These are phyloP conservation scores for Hippocampus abdominalis DNA, from an alignment of 2,113 vertebrate species.

Conservation along the genomic window DNA sequence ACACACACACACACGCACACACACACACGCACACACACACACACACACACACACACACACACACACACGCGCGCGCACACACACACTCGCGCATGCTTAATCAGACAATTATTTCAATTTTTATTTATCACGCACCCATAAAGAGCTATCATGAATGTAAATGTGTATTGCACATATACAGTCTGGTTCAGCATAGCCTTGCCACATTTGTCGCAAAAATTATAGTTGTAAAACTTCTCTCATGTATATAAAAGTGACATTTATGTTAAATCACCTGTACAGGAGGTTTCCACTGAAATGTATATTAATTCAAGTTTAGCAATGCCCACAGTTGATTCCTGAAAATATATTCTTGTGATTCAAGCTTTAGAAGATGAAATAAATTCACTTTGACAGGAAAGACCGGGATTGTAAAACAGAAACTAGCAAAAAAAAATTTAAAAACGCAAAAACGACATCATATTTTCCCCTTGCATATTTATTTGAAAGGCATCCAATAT, in stretches of 20 bases:
- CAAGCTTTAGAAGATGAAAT: no score
- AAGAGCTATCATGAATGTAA: background rate
- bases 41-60: background rate
- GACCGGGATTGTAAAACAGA: background rate
- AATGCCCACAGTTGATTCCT: background rate
- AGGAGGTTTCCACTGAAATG: background rate
- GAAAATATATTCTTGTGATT: no score
- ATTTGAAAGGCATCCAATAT: background rate
- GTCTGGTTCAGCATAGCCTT: background rate
- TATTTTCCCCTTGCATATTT: background rate
- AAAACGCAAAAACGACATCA: no score
- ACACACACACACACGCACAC: slow-evolving; percentile 16
- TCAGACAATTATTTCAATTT: slow-evolving; percentile 21
- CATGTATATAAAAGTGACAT: background rate
- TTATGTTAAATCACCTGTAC: background rate
- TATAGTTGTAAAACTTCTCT: background rate
- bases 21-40: slow-evolving; percentile 5
- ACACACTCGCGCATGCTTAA: slow-evolving; percentile 6
- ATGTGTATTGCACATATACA: background rate
- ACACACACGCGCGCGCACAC: no score
- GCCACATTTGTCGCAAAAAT: background rate
- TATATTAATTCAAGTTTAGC: background rate
- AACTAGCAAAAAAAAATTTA: background rate
- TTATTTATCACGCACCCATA: slow-evolving; percentile 25
- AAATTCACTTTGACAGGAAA: background rate